Percentiles rank a stretch among this genome's conserved stretches.
phyloP scores from a whole-genome alignment of 2,888 invertebrate species.

The Platerodrilus igneus region DNA sequence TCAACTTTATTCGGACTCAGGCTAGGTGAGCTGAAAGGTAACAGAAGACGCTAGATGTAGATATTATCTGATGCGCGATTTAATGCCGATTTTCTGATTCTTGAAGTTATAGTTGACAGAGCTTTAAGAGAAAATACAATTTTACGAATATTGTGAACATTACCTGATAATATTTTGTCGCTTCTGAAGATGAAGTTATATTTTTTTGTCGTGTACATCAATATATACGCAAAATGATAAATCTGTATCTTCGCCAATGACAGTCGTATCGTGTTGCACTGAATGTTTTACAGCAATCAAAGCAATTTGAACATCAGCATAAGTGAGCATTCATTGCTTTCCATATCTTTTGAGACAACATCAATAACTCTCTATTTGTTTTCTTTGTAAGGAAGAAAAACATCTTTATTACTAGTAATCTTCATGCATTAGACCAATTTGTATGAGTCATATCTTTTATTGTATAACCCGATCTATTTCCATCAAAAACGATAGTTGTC shows the following conservation, averaged over 20 bases:
- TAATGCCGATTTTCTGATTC: too few relatives aligned
- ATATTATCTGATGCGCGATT: too few relatives aligned
- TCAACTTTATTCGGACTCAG: slow-evolving; percentile 4
- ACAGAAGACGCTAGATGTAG: not conserved
- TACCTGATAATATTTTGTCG: too few relatives aligned
- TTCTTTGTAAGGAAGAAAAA: slow-evolving; percentile 6
- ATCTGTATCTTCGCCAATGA: slow-evolving; percentile 1
- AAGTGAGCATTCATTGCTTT: slow-evolving; percentile 3
- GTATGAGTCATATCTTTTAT: too few relatives aligned
- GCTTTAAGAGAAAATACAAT: too few relatives aligned
- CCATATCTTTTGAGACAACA: slow-evolving; percentile 3
- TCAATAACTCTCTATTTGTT: slow-evolving; percentile 4
- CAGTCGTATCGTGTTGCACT: not conserved
- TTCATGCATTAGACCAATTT: slow-evolving; percentile 2
- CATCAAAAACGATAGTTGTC: too few relatives aligned
- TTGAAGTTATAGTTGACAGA: too few relatives aligned
- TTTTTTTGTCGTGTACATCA: too few relatives aligned
- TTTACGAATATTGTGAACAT: too few relatives aligned
- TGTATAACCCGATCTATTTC: too few relatives aligned
- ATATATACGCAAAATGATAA: slow-evolving; percentile 5
- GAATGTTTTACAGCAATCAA: slow-evolving; percentile 1
- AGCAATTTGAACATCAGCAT: slow-evolving; percentile 7
- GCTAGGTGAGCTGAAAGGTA: slow-evolving; percentile 4
- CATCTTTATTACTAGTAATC: slow-evolving; percentile 4
- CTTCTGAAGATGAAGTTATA: too few relatives aligned